Evolutionary conservation across 2,797 vertebrate species (phyloP), one percentile per base, ranked within the genome.

Genomic region (Harpagifer antarcticus): DNA sequence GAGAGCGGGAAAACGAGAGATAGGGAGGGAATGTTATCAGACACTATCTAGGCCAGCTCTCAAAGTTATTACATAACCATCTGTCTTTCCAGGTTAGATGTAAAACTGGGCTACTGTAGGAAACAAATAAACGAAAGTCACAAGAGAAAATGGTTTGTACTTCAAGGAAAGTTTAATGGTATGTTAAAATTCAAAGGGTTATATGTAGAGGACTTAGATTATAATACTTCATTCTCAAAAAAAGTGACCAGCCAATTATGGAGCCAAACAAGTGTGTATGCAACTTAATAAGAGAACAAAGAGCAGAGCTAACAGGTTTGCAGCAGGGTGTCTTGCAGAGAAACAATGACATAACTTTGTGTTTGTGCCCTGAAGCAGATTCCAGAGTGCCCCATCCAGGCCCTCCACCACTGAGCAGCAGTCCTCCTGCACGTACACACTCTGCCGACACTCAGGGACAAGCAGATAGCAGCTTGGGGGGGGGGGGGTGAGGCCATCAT

Each of bases 31-130:
- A 78, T 68, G 84, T 80, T 89, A 91, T 92, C 82, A 80, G 79
- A 76, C 53, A 55, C 76, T 89, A 94, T 88, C 83, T 91, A 91
- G 91, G 91, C 68, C 92, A 88, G 80, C 69, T 84, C 79, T 90
- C 68, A 89, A 86, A 85, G 76, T 87, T 86, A 81, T 94, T 94
- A 91, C 84, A 88, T 93, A 94, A 95, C 74, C 82, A 79, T 86
- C 84, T 70, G 84, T 84, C 81, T 91, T 90, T 92, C 68, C 84
- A 89, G 92, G 86, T 92, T 91, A 92, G 48, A 85, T 72, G 71
- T 54, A 80, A 86, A 91, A 84, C 84, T 84, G 78, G 79, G 83
- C 84, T 86, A 88, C 67, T 72, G 52, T 56, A 77, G 81, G 74
- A 83, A 86, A 82, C 78, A 88, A 86, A 86, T 56, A 81, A 70